A percentile compares a stretch with the other conserved stretches of the same genome.
Conservation (phyloP, 2,113 vertebrate genomes). For the Psittacus erithacus region DNA sequence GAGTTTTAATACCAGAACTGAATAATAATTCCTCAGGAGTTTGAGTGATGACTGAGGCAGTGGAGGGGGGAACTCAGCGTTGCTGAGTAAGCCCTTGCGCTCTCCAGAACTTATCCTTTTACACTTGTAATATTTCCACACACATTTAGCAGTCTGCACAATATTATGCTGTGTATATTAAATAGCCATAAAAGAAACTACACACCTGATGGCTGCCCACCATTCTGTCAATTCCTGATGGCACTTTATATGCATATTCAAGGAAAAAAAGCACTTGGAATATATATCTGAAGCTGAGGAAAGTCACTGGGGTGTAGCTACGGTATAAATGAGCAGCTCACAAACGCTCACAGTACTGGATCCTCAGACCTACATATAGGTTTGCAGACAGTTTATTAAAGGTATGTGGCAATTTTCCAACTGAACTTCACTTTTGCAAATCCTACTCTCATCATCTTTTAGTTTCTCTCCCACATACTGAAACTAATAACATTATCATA, state of each 20-base stretch:
- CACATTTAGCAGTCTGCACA: background rate
- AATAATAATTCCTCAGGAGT: slow-evolving; percentile 32
- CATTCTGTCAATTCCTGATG: background rate
- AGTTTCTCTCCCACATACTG: background rate
- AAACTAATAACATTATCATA: background rate
- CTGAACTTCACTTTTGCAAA: background rate
- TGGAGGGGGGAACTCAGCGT: background rate
- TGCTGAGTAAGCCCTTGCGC: background rate
- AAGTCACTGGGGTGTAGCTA: slow-evolving; percentile 2
- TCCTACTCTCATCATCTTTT: background rate
- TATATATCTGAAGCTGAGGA: background rate
- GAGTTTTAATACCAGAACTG: slow-evolving; percentile 24
- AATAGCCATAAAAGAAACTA: slow-evolving; percentile 11
- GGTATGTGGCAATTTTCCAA: background rate
- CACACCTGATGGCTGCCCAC: slow-evolving; percentile 1
- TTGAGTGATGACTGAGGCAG: background rate
- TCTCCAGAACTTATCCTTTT: background rate
- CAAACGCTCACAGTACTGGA: background rate
- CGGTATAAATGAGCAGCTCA: background rate
- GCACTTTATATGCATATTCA: background rate
- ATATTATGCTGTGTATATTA: background rate
- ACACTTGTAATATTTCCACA: background rate
- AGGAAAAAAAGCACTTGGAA: background rate
- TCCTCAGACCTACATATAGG: background rate
- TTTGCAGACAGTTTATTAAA: background rate